Base-by-base conservation (phyloP, 2,797 vertebrate species). In the Mormyrus proboscirostris region DNA sequence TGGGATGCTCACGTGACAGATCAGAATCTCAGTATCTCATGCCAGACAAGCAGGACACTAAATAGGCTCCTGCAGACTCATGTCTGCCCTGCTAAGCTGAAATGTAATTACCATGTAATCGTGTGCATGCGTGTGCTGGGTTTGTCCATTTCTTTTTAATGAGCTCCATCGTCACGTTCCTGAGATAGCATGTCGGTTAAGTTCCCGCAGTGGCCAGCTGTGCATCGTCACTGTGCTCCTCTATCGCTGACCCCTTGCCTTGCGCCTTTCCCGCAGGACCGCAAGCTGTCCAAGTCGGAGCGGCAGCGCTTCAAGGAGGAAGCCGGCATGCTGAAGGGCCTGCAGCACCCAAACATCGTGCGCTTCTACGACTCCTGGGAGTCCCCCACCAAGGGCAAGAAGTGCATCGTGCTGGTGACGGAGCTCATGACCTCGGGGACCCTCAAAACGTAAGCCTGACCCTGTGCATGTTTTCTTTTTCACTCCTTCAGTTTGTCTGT, bases 281-380 rank as follows among this genome's bases (percentile, higher is more conserved):
- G 99, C 87, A 99, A 99, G 92, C 95, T 99, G 94, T 97, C 98
- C 89, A 98, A 96, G 93, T 98, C 98, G 0, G 99, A 99, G 94
- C 96, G 98, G 19, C 98, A 99, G 92, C 96, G 99, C 87, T 99
- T 99, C 95, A 99, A 99, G 95, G 99, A 99, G 92, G 99, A 99
- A 93, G 99, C 98, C 14, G 98, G 97, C 90, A 99, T 99, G 99
- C 91, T 99, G 92, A 99, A 99, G 93, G 99, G 98, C 19, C 97
- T 99, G 91, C 99, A 99, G 95, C 99, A 99, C 95, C 98, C 98
- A 90, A 99, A 99, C 95, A 99, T 99, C 91, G 99, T 99, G 93
- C 97, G 99, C 90, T 99, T 99, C 96, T 99, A 99, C 89, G 99
- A 99, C 94, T 99, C 98, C 89, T 99, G 99, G 99, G 99, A 99